Base-by-base conservation (phyloP, 2,113 vertebrate genomes). In the Pipa parva region DNA sequence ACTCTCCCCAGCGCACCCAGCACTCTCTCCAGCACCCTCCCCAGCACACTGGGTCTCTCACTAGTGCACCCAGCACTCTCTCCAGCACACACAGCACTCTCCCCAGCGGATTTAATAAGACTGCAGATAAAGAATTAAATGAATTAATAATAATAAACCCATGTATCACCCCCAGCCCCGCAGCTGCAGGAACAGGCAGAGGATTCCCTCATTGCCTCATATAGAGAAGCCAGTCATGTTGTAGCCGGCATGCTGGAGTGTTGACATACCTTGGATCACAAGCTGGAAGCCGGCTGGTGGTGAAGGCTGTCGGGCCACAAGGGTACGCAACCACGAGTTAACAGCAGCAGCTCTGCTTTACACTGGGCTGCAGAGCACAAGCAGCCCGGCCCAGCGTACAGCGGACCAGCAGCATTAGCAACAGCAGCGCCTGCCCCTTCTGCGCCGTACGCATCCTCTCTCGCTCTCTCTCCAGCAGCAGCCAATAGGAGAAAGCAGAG, bases 341-440 rank as follows among this genome's bases (percentile, higher is more conserved):
- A n/a, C n/a, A n/a, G n/a, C n/a, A n/a, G n/a, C 54, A 54, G 50
- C 39, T 2, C 39, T 42, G 39, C 13, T 15, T 42, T 42, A 2
- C 39, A 42, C 11, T 42, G 39, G 39, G 39, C 57, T 54, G 48
- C 48, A 63, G 48, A n/a, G 28, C 0, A 52, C 20, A 12, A 63
- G 29, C 13, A 20, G 26, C 56, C 64, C 64, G 45, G 64, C 64
- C 65, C 65, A 68, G 56, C 28, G 24, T 46, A 68, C 65, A 36
- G 42, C 46, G 36, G 17, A 52, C 24, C 56, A 29, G 46, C 56
- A 20, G 63, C 64, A 39, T 27, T 45, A 37, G 50, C 39, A 29
- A 13, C 12, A 7, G 9, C 65, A 27, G 28, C 27, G 21, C 13
- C n/a, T 13, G 21, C 65, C 56, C 46, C 56, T 39, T 29, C n/a